Base-by-base conservation (phyloP, 1,140 invertebrate genomes). In the Danaus plexippus region DNA sequence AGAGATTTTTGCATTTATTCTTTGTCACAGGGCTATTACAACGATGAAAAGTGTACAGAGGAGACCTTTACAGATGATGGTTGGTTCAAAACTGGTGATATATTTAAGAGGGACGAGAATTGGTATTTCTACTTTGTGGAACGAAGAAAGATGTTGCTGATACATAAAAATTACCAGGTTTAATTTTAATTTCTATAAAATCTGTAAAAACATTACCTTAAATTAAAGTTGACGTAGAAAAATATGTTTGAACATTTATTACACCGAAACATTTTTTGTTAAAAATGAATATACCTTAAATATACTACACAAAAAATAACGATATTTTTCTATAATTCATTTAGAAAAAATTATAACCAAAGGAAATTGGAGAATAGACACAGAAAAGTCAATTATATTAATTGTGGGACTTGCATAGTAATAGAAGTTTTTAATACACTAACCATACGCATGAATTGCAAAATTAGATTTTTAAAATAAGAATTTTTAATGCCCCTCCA, bases 81-180 rank as follows among this genome's bases (percentile, higher is more conserved):
- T 2, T 95, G 91, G 90, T 73, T 94, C 1, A 89, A 91, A 59
- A 92, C 92, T 42, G 93, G 93, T 10, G 92, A 94, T 71, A 75
- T 94, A 46, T 90, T 89, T 5, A 92, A 89, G 66, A 89, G 90
- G 48, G 91, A 94, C 52, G 80, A 91, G 12, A 80, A 92, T 12
- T 85, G 85, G 3, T 90, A 84, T 57, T 87, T 93, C 59, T 92
- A 86, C 57, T 89, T 93, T 61, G 89, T 92, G 6, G 94, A 94
- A 68, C 77, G 93, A 44, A 64, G 92, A 13, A 94, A 94, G 61
- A 92, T 94, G 70, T 87, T 94, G 15, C 91, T 94, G 41, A 95
- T 95, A 76, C 93, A 92, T 75, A 65, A 54, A 22, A 72, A 63
- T 55, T 50, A 68, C 47, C 69, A 75, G 40, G 69, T 71, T 32